Conservation (phyloP, 2,113 vertebrate genomes). For the Furnarius figulus region DNA sequence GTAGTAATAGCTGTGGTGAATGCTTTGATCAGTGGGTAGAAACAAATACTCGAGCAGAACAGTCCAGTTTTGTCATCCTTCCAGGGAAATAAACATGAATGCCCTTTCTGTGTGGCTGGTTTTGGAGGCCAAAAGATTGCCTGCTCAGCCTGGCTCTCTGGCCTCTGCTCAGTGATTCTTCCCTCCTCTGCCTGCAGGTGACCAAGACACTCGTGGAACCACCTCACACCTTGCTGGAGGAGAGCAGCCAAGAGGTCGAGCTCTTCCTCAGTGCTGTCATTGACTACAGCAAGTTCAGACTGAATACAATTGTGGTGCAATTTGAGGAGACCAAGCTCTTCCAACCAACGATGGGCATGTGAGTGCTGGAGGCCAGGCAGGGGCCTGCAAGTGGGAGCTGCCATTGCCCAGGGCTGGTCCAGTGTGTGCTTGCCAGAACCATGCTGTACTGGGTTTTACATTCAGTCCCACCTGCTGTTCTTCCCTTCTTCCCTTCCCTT, state of each 20-base stretch:
- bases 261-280: conserved; percentile 79
- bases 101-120: not conserved
- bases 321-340: conserved; percentile 86
- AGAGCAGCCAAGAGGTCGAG: conserved; percentile 75
- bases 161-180: not conserved
- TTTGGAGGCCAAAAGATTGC: not conserved
- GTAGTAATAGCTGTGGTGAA: not conserved
- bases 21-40: not conserved
- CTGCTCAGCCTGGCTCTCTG: not conserved
- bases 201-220: conserved; percentile 79
- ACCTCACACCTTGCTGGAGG: conserved; percentile 70
- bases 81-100: not conserved
- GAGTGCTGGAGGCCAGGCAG: conserved; percentile 61
- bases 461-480: no score
- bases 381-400: not conserved
- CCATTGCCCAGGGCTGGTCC: not conserved
- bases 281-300: conserved; percentile 75
- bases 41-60: not conserved
- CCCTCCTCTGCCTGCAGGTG: conserved; percentile 71
- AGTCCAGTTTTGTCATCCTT: not conserved
- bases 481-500: no score
- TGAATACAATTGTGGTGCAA: conserved; percentile 42
- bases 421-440: not conserved
- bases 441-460: not conserved
- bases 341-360: conserved; percentile 82